These are phyloP conservation scores for Tridacna gigas DNA, from an alignment of 2,888 invertebrate species.

Conservation along the genomic window DNA sequence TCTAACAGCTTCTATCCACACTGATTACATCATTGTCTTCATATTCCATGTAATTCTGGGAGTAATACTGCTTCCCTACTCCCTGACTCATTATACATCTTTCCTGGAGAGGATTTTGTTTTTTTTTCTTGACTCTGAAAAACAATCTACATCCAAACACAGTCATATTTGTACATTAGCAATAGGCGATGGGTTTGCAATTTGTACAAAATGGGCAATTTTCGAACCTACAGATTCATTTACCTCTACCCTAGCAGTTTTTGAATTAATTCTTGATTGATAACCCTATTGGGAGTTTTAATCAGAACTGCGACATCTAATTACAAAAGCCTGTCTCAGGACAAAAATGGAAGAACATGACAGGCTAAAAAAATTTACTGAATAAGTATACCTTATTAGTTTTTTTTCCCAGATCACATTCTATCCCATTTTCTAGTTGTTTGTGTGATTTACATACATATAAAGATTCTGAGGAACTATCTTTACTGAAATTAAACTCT, in stretches of 20 bases:
- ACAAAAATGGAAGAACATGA: slow-evolving; percentile 4
- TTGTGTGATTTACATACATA: slow-evolving; percentile 13
- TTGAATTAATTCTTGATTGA: slow-evolving; percentile 66
- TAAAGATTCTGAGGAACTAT: slow-evolving; percentile 15
- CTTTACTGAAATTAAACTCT: slow-evolving; percentile 28
- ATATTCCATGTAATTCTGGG: slow-evolving; percentile 52
- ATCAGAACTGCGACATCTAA: slow-evolving; percentile 61
- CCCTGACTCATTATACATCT: too few relatives aligned
- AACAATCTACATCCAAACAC: too few relatives aligned
- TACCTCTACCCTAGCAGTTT: slow-evolving; percentile 18
- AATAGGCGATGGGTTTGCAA: too few relatives aligned
- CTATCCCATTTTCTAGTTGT: slow-evolving; percentile 28
- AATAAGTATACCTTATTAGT: slow-evolving; percentile 14
- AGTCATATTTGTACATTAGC: too few relatives aligned
- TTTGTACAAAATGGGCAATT: too few relatives aligned
- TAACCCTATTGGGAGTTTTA: slow-evolving; percentile 58
- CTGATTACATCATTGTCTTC: slow-evolving; percentile 67
- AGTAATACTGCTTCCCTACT: too few relatives aligned
- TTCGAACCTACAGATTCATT: too few relatives aligned
- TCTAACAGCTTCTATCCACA: slow-evolving; percentile 59
- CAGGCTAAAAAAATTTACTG: neutral
- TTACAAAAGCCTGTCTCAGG: slow-evolving; percentile 50
- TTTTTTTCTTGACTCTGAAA: too few relatives aligned
- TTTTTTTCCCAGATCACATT: neutral
- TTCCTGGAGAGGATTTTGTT: too few relatives aligned